Conservation (phyloP, 2,113 vertebrate species). For the Alces alces region DNA sequence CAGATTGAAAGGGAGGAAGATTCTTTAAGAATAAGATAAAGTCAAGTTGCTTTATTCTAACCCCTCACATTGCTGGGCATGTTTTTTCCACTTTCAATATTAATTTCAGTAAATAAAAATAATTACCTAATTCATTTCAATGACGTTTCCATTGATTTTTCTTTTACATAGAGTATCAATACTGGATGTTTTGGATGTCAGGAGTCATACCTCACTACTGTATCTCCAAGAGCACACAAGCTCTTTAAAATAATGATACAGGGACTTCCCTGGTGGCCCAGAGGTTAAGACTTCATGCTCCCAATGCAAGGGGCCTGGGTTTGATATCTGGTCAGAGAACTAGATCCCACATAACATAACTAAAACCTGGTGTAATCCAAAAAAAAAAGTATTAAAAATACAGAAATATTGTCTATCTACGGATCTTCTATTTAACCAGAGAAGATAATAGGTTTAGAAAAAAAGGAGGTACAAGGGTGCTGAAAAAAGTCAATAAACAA, state of each 20-base stretch:
- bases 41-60: background rate
- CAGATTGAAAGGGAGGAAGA: background rate
- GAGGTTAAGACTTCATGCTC: background rate
- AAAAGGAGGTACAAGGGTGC: background rate
- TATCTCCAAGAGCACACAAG: background rate
- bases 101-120: slow-evolving; percentile 20
- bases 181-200: background rate
- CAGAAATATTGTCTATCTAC: background rate
- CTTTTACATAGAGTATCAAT: background rate
- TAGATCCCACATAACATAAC: background rate
- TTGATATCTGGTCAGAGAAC: background rate
- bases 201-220: background rate
- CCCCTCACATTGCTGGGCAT: background rate
- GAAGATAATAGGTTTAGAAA: background rate
- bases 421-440: background rate
- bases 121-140: slow-evolving; percentile 12
- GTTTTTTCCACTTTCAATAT: background rate
- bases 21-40: background rate
- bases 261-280: background rate
- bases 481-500: background rate
- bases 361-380: background rate
- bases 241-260: background rate
- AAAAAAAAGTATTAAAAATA: background rate
- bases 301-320: background rate
- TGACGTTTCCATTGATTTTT: background rate